phyloP scores from a whole-genome alignment of 2,797 vertebrate genomes.

The Rhinophrynus dorsalis region DNA sequence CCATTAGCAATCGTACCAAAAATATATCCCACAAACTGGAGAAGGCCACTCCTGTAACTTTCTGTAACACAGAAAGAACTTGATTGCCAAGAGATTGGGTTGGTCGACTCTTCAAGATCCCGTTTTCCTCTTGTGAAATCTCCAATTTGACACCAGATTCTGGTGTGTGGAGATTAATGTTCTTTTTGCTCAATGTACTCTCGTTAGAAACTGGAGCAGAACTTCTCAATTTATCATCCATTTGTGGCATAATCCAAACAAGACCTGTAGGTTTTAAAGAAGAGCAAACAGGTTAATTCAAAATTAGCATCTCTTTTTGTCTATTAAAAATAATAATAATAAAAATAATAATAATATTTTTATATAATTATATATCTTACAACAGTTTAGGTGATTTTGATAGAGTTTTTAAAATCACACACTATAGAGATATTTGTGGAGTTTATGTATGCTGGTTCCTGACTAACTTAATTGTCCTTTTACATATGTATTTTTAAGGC shows the following conservation, averaged over 20 bases:
- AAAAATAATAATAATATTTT: no score
- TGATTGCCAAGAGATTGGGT: constrained; percentile 69
- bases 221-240: constrained; percentile 59
- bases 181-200: neutral
- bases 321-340: no score
- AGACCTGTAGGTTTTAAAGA: constrained; percentile 69
- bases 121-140: neutral
- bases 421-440: no score
- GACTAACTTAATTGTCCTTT: no score
- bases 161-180: neutral
- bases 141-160: neutral
- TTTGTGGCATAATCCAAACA: constrained; percentile 87
- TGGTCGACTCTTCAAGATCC: neutral
- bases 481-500: no score
- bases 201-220: constrained; percentile 30
- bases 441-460: no score
- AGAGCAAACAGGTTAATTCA: neutral
- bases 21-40: constrained; percentile 91
- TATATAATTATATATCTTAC: neutral
- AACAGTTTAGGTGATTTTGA: neutral
- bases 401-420: no score
- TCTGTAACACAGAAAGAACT: constrained; percentile 70
- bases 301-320: neutral
- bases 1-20: constrained; percentile 88
- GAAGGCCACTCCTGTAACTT: constrained; percentile 73